phyloP scores from a whole-genome alignment of 2,113 vertebrate genomes.

The Marcusenius ussheri region DNA sequence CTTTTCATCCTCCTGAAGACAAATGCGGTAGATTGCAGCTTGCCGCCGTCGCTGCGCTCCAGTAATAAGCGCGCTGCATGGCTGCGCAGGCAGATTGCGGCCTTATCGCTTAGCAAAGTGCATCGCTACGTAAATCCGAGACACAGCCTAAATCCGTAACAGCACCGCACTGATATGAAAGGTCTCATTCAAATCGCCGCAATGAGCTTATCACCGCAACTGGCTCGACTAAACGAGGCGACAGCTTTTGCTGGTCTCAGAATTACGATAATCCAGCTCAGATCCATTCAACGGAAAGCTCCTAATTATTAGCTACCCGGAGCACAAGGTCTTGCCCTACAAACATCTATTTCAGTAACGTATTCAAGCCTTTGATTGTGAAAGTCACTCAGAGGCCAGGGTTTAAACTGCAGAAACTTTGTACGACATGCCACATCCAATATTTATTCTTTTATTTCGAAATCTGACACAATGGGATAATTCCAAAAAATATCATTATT shows the following conservation, averaged over 20 bases:
- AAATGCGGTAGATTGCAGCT: neutral
- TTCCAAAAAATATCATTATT: neutral
- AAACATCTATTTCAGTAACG: slow-evolving; percentile 52
- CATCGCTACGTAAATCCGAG: slow-evolving; percentile 45
- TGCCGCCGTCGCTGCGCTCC: neutral
- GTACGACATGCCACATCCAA: slow-evolving; percentile 17
- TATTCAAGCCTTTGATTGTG: slow-evolving; percentile 44
- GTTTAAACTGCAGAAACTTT: slow-evolving; percentile 40
- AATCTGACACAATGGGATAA: slow-evolving; percentile 14
- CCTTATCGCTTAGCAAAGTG: slow-evolving; percentile 20
- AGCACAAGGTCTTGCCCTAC: slow-evolving; percentile 46
- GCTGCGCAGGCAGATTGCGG: neutral
- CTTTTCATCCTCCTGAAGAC: slow-evolving; percentile 9
- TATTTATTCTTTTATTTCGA: slow-evolving; percentile 6
- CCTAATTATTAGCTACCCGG: slow-evolving; percentile 49
- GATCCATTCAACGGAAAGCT: slow-evolving; percentile 45
- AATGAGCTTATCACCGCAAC: slow-evolving; percentile 52
- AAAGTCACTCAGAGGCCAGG: slow-evolving; percentile 46
- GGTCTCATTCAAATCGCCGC: slow-evolving; percentile 52
- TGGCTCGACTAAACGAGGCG: slow-evolving; percentile 49
- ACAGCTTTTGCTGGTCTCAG: slow-evolving; percentile 45
- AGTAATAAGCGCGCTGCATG: slow-evolving; percentile 15
- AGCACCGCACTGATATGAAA: slow-evolving; percentile 44
- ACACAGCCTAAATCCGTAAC: slow-evolving; percentile 47
- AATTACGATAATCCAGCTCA: slow-evolving; percentile 60